These are phyloP conservation scores for Macroramphosus scolopax DNA, from an alignment of 2,797 vertebrate species.

Conservation along the genomic window DNA sequence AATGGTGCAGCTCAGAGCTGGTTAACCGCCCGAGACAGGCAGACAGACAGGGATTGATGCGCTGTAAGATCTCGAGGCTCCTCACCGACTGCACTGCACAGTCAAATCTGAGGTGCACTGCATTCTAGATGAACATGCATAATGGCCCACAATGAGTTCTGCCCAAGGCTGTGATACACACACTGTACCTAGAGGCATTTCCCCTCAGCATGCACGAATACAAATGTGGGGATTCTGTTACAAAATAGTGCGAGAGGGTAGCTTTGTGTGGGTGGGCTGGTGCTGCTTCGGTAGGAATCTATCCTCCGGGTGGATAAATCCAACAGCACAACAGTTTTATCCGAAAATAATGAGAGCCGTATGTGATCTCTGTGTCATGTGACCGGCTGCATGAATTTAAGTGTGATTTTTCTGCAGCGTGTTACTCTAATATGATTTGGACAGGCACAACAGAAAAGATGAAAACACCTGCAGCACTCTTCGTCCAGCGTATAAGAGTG, in stretches of 20 bases:
- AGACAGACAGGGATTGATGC: constrained; percentile 71
- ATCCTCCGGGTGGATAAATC: too few relatives aligned
- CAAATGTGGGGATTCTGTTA: constrained; percentile 9
- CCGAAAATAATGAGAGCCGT: too few relatives aligned
- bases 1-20: constrained; percentile 74
- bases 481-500: background rate
- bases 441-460: background rate
- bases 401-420: too few relatives aligned
- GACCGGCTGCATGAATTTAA: too few relatives aligned
- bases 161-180: constrained; percentile 9
- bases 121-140: constrained; percentile 28
- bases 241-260: constrained; percentile 8
- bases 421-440: background rate
- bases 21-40: constrained; percentile 72
- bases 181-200: constrained; percentile 7
- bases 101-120: constrained; percentile 5
- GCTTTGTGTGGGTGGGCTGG: constrained; percentile 12
- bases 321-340: too few relatives aligned
- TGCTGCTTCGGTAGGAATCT: too few relatives aligned
- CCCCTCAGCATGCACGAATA: constrained; percentile 1
- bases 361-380: too few relatives aligned
- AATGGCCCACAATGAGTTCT: constrained; percentile 14
- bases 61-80: constrained; percentile 48
- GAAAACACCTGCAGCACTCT: background rate
- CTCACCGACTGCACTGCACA: constrained; percentile 34